These are phyloP conservation scores for Lysandra coridon DNA, from an alignment of 2,888 invertebrate genomes.

Conservation along the genomic window DNA sequence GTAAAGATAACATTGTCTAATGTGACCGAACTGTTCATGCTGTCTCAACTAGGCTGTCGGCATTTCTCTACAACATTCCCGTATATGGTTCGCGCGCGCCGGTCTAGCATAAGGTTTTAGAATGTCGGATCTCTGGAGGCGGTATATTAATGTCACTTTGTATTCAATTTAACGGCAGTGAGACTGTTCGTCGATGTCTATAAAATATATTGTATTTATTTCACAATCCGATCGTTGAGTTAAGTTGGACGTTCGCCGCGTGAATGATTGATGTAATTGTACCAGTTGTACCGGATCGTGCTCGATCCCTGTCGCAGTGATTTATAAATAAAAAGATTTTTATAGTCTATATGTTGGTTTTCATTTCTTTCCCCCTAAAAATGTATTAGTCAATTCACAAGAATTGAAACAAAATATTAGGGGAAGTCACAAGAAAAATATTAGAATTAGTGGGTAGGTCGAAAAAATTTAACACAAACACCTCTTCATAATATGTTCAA, in stretches of 20 bases:
- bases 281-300: constrained; percentile 49
- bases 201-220: constrained; percentile 69
- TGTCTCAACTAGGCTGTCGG: background rate
- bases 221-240: constrained; percentile 67
- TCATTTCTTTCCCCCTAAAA: constrained; percentile 42
- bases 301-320: constrained; percentile 64
- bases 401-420: no score
- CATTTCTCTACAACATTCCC: constrained; percentile 43
- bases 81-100: constrained; percentile 48
- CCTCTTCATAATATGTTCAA: no score
- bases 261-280: constrained; percentile 60
- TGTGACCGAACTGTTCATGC: background rate
- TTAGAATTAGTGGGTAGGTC: no score
- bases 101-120: constrained; percentile 49
- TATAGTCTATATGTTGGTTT: constrained; percentile 63
- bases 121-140: constrained; percentile 38
- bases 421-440: no score
- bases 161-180: constrained; percentile 38
- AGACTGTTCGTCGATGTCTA: constrained; percentile 52
- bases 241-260: constrained; percentile 54
- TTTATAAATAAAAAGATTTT: constrained; percentile 75
- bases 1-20: background rate
- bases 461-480: no score
- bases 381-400: background rate
- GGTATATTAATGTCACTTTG: constrained; percentile 30